Evolutionary conservation across 2,797 vertebrate species (phyloP).

Genomic region (Coracias cyanogaster): DNA sequence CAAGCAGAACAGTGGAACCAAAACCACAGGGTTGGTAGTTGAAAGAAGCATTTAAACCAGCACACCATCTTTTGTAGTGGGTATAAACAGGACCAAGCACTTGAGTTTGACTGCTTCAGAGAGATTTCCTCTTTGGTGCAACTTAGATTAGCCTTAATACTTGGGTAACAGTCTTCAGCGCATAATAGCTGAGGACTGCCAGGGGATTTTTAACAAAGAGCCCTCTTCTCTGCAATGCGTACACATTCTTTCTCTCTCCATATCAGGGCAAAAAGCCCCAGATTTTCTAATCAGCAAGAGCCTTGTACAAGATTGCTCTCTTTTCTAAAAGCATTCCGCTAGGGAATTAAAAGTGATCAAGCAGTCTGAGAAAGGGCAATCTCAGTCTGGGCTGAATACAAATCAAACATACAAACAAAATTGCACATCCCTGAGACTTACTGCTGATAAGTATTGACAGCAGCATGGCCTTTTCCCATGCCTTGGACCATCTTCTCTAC

Average conservation of each 20-base stretch:
- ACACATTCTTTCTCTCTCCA: background rate
- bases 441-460: background rate
- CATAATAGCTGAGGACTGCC: background rate
- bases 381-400: conserved; percentile 1
- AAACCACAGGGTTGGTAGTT: background rate
- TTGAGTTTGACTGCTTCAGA: background rate
- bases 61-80: rapidly evolving
- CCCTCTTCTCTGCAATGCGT: background rate
- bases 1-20: background rate
- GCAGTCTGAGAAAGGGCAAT: conserved; percentile 3
- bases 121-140: background rate
- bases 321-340: background rate
- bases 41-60: background rate
- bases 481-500: background rate
- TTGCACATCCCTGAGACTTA: background rate
- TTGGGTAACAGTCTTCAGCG: background rate
- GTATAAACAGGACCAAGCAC: background rate
- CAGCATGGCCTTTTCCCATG: background rate
- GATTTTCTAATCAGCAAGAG: background rate
- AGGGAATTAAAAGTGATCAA: background rate
- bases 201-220: background rate
- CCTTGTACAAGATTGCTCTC: background rate
- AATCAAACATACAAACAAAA: conserved; percentile 15
- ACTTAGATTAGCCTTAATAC: background rate
- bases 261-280: background rate